A percentile compares a stretch with the other conserved stretches of the same genome.
These are phyloP conservation scores for Mellivora capensis DNA, from an alignment of 2,113 vertebrate species.

Conservation along the genomic window DNA sequence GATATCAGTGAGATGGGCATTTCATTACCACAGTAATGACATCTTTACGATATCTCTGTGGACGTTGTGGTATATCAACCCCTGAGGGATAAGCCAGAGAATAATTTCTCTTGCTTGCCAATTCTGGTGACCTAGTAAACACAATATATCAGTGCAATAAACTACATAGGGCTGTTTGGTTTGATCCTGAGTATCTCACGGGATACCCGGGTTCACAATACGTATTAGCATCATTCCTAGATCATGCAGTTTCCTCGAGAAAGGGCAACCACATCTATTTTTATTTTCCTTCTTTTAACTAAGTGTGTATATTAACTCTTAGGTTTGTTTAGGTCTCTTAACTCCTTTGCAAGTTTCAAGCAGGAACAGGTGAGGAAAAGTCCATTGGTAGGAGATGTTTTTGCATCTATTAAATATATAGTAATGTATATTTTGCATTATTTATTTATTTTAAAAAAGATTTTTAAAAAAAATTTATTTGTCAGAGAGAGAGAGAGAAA, in stretches of 20 bases:
- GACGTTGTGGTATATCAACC: not conserved
- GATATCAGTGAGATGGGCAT: not conserved
- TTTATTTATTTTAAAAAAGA: no score
- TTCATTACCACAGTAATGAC: not conserved
- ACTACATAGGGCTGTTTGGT: not conserved
- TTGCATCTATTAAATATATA: not conserved
- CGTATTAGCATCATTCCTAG: not conserved
- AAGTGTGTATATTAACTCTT: not conserved
- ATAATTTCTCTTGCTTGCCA: not conserved
- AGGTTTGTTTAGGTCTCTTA: not conserved
- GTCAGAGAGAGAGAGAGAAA: no score
- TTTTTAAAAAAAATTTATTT: no score
- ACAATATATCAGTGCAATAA: not conserved
- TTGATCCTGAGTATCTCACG: not conserved
- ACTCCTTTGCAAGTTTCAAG: slow-evolving; percentile 41
- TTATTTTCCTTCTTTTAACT: not conserved
- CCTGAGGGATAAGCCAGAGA: not conserved
- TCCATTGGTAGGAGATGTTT: not conserved
- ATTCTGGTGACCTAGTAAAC: slow-evolving; percentile 4
- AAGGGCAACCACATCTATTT: not conserved
- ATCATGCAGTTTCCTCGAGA: slow-evolving; percentile 28
- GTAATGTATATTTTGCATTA: not conserved
- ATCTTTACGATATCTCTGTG: not conserved
- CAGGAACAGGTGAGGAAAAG: not conserved
- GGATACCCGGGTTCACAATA: not conserved